Evolutionary conservation across 2,888 invertebrate genomes (phyloP).

Genomic region (Escarpia spicata): DNA sequence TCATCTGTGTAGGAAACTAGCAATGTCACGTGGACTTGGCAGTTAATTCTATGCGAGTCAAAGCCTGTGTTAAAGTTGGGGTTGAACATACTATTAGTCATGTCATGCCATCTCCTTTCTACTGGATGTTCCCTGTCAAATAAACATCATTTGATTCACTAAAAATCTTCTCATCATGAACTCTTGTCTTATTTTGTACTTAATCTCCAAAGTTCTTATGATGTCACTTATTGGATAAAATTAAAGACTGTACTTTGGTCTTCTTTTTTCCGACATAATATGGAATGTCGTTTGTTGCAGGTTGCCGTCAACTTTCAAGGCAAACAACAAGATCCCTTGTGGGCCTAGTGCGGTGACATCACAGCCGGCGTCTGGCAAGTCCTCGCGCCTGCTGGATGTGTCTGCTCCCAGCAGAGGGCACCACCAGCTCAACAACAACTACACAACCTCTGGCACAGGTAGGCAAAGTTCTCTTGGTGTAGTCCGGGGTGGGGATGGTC

Average conservation of each 20-base stretch:
- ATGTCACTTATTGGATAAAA: neutral
- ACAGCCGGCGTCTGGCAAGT: constrained; percentile 20
- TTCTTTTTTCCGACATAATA: neutral
- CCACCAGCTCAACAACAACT: constrained; percentile 28
- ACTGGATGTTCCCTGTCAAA: neutral
- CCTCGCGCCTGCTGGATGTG: neutral
- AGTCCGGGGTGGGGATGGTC: too few relatives aligned
- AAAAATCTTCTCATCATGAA: neutral
- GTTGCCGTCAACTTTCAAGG: constrained; percentile 52
- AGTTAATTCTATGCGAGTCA: too few relatives aligned
- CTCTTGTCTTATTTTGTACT: neutral
- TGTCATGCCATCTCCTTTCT: neutral
- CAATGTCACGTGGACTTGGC: neutral
- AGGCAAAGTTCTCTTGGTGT: neutral
- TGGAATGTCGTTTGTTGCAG: constrained; percentile 43
- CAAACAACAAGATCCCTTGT: constrained; percentile 49
- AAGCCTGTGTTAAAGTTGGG: neutral
- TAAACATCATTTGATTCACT: neutral
- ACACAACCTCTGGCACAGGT: constrained; percentile 25
- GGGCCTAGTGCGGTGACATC: constrained; percentile 44
- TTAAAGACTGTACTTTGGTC: neutral
- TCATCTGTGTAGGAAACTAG: neutral
- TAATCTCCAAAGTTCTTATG: neutral
- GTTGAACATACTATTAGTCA: neutral
- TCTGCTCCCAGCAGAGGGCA: neutral